Base-by-base conservation (phyloP, 2,888 invertebrate species). In the Amblyjoppa proteus region DNA sequence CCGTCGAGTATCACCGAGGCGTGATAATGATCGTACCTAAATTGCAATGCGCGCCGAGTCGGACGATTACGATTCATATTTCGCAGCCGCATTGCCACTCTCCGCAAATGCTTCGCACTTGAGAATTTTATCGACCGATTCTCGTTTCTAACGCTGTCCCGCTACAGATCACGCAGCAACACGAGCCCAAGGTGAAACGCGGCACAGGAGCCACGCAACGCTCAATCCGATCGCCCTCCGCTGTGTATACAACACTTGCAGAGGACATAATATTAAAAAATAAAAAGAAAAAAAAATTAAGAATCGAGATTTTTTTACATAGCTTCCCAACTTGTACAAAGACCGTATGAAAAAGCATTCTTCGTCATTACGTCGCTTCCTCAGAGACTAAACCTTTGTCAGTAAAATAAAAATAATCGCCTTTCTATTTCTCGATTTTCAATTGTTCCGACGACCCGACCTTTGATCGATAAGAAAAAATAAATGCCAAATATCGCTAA, bases 171-270 rank as follows among this genome's bases (percentile, higher is more conserved):
- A 11, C 13, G 16, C 61, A 31, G 61, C 31, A 11, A 6, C 5
- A 16, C 61, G 31, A 61, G 61, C 25, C 6, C 61, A 61, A 61
- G 61, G 64, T 64, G 7, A 64, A 64, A 31, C 13, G 64, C 64
- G 34, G 4, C 16, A 28, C 61, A 16, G 6, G 6, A 34, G 64
- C 16, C 31, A 31, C 64, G 64, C 31, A 64, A 64, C 34, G 64
- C 28, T 64, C 64, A 34, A 64, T 34, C 16, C 6, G n/a, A 64
- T 64, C 34, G 64, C 16, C 7, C 64, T 64, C 16, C 9, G 34
- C 31, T 31, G 31, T 31, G 16, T 16, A 31, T 16, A n/a, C 34
- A 64, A 64, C 64, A 64, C 6, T 31, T 31, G 31, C 31, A 64
- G 13, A 28, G 34, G 31, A 7, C 31, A n/a, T 31, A 31, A 61